Base-by-base conservation (phyloP, 2,888 invertebrate genomes). In the Dexiosoma caninum region DNA sequence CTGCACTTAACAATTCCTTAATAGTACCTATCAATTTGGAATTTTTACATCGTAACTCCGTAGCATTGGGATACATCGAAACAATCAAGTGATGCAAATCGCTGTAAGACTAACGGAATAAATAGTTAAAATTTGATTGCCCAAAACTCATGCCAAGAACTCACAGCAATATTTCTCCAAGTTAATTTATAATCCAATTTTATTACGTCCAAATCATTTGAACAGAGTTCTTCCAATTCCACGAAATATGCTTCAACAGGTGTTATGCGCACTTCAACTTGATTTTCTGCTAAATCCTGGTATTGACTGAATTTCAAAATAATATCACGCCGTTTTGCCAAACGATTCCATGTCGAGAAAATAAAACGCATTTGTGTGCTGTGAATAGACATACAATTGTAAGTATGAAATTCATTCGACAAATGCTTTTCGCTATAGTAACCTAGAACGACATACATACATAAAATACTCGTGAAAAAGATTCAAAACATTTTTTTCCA, bases 301-400 rank as follows among this genome's bases (percentile, higher is more conserved):
- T 83, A 82, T 16, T 85, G 85, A 23, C 85, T 85, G 79, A 87
- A 85, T 64, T 85, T 78, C 7, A 89, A 59, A 4, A 88, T 35
- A 1, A 89, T 84, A 69, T 86, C 85, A 6, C 90, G 85, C 6
- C 89, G 85, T 4, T 83, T 35, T 5, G 90, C 85, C 59, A 89
- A 76, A 14, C 88, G 86, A 84, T 90, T 90, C 90, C 90, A 90
- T 32, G 82, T 69, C 0, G 88, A 89, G 2, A 76, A 84, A 53
- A 53, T 62, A 62, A 87, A 90, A 69, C 85, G 87, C 82, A 90
- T 84, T n/a, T 83, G 69, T 10, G 84, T 83, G 7, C 87, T 85
- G 67, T 87, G 85, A 6, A 89, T 40, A 0, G 87, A 85, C 85
- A 89, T 89, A 2, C 85, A 86, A 21, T 83, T 81, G 16, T 89